These are phyloP conservation scores for Autographa pulchrina DNA, from an alignment of 2,888 invertebrate genomes.

Conservation along the genomic window DNA sequence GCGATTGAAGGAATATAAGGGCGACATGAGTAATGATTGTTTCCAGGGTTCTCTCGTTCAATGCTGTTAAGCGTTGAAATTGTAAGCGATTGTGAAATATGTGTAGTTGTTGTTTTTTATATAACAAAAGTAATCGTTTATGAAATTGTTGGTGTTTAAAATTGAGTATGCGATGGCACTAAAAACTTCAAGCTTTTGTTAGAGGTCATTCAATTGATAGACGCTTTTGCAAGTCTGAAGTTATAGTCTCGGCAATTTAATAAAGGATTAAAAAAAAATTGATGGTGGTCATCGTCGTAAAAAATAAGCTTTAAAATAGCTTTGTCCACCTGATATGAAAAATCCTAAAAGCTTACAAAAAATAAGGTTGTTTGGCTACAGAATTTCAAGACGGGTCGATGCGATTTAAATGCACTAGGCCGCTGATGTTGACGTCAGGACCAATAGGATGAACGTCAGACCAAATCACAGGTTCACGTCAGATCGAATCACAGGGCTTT, in stretches of 20 bases:
- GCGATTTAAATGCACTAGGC: background rate
- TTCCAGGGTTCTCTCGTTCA: slow-evolving; percentile 25
- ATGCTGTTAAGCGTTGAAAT: slow-evolving; percentile 7
- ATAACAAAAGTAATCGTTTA: background rate
- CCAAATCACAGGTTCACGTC: slow-evolving; percentile 23
- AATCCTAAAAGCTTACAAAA: no score
- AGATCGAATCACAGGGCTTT: slow-evolving; percentile 22
- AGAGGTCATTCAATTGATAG: no score
- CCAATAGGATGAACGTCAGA: slow-evolving; percentile 23
- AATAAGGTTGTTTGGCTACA: no score
- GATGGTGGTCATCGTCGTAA: no score
- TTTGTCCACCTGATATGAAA: no score
- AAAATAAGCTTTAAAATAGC: no score
- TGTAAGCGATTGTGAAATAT: background rate
- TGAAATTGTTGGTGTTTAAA: background rate
- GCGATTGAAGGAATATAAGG: slow-evolving; percentile 15
- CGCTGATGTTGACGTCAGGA: background rate
- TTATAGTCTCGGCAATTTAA: no score
- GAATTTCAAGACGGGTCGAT: background rate
- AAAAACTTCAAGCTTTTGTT: no score
- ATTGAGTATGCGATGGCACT: background rate
- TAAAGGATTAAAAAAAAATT: no score
- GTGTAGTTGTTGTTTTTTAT: background rate
- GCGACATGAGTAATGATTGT: slow-evolving; percentile 45
- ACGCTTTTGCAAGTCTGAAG: no score